Percentiles rank a stretch among this genome's conserved stretches.
These are phyloP conservation scores for Platygyra sinensis DNA, from an alignment of 64 coral and sea anemone genomes.

Conservation along the genomic window DNA sequence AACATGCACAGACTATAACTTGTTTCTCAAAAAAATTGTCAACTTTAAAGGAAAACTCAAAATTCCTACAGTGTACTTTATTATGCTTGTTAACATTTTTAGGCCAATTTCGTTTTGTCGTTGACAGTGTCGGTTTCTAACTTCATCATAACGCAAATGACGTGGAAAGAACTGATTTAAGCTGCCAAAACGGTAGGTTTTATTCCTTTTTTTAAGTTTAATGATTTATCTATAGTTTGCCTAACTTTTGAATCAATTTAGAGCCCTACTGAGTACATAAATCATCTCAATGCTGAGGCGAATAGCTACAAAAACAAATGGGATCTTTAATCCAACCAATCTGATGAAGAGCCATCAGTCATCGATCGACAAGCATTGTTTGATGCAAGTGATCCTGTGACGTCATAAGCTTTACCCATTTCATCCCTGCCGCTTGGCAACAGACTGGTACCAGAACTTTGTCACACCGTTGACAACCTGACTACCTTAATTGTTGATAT, in stretches of 20 bases:
- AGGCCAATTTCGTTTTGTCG: neutral
- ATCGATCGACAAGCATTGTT: slow-evolving; percentile 21
- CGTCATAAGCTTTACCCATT: slow-evolving; percentile 14
- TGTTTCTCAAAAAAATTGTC: neutral
- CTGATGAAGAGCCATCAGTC: slow-evolving; percentile 12
- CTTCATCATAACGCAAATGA: neutral
- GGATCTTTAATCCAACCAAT: slow-evolving; percentile 19
- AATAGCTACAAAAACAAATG: neutral
- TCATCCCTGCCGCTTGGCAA: neutral
- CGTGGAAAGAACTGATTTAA: neutral
- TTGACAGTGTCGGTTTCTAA: neutral
- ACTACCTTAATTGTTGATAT: slow-evolving; percentile 20
- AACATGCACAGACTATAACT: neutral
- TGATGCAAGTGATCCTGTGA: slow-evolving; percentile 14
- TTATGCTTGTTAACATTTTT: too few relatives aligned
- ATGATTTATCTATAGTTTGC: neutral
- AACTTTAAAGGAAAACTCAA: neutral
- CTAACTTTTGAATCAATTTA: slow-evolving; percentile 19
- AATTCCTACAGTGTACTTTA: too few relatives aligned
- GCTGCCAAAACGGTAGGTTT: neutral
- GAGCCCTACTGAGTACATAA: slow-evolving; percentile 26
- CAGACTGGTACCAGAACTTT: slow-evolving; percentile 20
- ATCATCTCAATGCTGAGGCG: neutral
- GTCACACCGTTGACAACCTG: neutral
- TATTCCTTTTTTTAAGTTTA: neutral